Conservation (phyloP, 1,140 invertebrate species). For the Drosophila jambulina region DNA sequence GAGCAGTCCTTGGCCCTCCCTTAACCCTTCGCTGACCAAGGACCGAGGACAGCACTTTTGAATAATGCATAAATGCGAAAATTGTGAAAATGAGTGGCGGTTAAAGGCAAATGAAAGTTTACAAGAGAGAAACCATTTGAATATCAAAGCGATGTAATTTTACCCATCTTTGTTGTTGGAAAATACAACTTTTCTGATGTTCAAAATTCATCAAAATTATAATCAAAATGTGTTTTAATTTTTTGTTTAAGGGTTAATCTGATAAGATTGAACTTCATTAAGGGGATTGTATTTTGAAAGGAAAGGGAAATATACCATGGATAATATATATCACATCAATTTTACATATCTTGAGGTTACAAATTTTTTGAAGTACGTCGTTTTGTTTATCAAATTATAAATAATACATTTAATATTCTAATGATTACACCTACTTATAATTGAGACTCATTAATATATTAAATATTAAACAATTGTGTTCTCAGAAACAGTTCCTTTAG, state of each 20-base stretch:
- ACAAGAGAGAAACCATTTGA: constrained; percentile 60
- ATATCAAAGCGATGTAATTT: constrained; percentile 76
- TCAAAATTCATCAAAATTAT: constrained; percentile 66
- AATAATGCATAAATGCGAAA: constrained; percentile 78
- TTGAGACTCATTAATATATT: too few relatives aligned
- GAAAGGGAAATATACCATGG: background rate
- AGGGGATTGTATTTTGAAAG: background rate
- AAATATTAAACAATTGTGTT: too few relatives aligned
- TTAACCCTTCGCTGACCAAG: constrained; percentile 64
- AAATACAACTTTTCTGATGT: constrained; percentile 17
- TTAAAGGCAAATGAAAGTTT: constrained; percentile 66
- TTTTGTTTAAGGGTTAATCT: constrained; percentile 2
- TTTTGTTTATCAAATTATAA: too few relatives aligned
- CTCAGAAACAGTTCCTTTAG: too few relatives aligned
- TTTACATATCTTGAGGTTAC: background rate
- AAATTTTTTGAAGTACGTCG: too few relatives aligned
- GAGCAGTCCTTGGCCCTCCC: constrained; percentile 1
- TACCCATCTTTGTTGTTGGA: constrained; percentile 2
- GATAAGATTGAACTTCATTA: constrained; percentile 7
- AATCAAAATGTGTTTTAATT: constrained; percentile 41
- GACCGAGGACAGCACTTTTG: constrained; percentile 59
- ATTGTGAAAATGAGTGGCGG: constrained; percentile 64
- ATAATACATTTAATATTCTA: too few relatives aligned
- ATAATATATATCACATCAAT: background rate
- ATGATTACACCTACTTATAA: too few relatives aligned